These are phyloP conservation scores for Esox niger DNA, from an alignment of 2,113 vertebrate genomes.

Conservation along the genomic window DNA sequence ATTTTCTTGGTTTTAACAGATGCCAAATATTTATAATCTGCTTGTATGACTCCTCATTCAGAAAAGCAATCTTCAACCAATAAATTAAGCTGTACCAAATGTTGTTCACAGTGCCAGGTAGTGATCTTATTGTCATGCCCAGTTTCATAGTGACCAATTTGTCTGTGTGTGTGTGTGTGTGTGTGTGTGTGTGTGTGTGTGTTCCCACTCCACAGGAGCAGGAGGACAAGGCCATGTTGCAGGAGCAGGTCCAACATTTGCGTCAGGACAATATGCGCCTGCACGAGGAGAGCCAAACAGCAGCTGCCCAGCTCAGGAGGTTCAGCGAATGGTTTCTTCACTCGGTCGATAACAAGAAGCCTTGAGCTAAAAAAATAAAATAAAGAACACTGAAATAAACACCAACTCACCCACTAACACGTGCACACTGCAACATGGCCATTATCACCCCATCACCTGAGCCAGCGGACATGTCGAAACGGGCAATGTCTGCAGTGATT, in stretches of 20 bases:
- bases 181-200: slow-evolving; percentile 14
- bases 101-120: no score
- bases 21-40: no score
- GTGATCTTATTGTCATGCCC: not conserved
- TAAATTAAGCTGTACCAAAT: no score
- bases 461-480: not conserved
- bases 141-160: not conserved
- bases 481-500: not conserved
- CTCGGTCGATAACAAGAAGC: slow-evolving; percentile 82
- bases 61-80: no score
- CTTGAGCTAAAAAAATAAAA: slow-evolving; percentile 10
- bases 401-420: not conserved
- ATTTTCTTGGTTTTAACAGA: no score
- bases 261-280: slow-evolving; percentile 82
- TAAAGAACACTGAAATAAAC: not conserved
- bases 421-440: not conserved
- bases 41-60: no score
- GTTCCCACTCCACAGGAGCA: slow-evolving; percentile 73
- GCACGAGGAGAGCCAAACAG: slow-evolving; percentile 84
- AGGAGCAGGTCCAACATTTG: slow-evolving; percentile 82
- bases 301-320: slow-evolving; percentile 79
- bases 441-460: not conserved
- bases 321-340: slow-evolving; percentile 87
- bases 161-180: slow-evolving; percentile 10
- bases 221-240: slow-evolving; percentile 83